A percentile compares a stretch with the other conserved stretches of the same genome.
Evolutionary conservation across 2,888 invertebrate genomes (phyloP).

Genomic region (Perithous albicinctus): DNA sequence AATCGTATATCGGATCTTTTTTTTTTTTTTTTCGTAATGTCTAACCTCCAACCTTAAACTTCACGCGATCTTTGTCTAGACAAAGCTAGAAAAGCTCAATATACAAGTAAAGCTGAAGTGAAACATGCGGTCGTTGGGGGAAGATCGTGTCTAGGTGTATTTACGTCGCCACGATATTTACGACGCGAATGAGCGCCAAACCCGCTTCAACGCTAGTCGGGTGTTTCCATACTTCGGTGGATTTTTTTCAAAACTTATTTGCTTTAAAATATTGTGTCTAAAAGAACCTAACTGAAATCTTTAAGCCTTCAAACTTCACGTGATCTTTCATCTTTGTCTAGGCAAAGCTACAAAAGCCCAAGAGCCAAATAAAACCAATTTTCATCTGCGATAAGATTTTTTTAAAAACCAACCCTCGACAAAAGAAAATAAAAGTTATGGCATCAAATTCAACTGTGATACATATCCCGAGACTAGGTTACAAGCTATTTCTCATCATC

Average conservation of each 20-base stretch:
- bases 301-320: background rate
- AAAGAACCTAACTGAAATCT: too few relatives aligned
- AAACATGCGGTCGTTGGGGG: too few relatives aligned
- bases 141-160: constrained; percentile 1
- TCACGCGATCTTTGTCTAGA: background rate
- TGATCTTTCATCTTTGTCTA: background rate
- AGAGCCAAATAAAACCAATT: background rate
- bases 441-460: background rate
- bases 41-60: too few relatives aligned
- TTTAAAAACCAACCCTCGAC: background rate
- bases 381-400: background rate
- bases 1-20: too few relatives aligned
- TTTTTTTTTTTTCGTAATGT: too few relatives aligned
- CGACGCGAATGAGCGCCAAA: constrained; percentile 1
- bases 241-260: background rate
- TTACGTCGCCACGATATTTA: constrained; percentile 1
- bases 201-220: background rate
- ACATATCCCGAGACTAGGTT: background rate
- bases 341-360: background rate
- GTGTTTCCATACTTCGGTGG: background rate
- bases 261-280: constrained; percentile 3
- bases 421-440: background rate
- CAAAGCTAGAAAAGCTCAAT: background rate
- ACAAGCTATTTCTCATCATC: background rate
- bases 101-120: background rate